A percentile compares a stretch with the other conserved stretches of the same genome.
These are phyloP conservation scores for Hybognathus amarus DNA, from an alignment of 2,797 vertebrate genomes.

Conservation along the genomic window DNA sequence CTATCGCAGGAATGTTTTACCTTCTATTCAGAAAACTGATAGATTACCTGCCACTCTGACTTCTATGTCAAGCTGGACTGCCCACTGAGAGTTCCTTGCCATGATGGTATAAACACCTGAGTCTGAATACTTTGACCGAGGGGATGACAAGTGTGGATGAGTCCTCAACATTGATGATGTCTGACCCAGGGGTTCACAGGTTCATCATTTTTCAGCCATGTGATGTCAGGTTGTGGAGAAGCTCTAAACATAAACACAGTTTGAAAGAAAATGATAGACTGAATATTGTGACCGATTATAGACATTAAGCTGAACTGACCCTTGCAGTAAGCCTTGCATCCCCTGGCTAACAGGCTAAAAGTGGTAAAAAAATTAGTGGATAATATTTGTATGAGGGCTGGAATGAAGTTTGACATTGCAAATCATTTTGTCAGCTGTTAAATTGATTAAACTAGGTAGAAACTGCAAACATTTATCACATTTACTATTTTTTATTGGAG, in stretches of 20 bases:
- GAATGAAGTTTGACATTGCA: conserved; percentile 5
- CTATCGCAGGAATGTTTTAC: not conserved
- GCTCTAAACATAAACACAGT: not conserved
- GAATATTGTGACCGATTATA: not conserved
- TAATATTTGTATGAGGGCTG: not conserved
- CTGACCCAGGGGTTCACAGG: conserved; percentile 73
- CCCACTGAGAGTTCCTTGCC: conserved; percentile 76
- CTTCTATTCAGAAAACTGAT: conserved; percentile 73
- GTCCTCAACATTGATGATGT: conserved; percentile 72
- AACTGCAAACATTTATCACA: not conserved
- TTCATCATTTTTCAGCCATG: conserved; percentile 84
- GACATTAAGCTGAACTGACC: not conserved
- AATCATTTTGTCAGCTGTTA: not conserved
- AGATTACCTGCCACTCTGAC: conserved; percentile 87
- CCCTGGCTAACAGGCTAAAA: not conserved
- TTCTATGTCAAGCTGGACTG: conserved; percentile 77
- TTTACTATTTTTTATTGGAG: too few relatives aligned
- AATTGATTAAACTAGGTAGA: conserved; percentile 11
- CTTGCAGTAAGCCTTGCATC: not conserved
- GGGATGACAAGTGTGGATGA: conserved; percentile 83
- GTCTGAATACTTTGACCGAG: conserved; percentile 76
- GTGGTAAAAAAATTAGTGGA: not conserved
- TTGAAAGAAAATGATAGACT: not conserved
- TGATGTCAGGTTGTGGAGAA: conserved; percentile 81
- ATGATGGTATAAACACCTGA: conserved; percentile 79